phyloP scores from a whole-genome alignment of 1,140 invertebrate genomes.

The Hydropsyche tenuis region DNA sequence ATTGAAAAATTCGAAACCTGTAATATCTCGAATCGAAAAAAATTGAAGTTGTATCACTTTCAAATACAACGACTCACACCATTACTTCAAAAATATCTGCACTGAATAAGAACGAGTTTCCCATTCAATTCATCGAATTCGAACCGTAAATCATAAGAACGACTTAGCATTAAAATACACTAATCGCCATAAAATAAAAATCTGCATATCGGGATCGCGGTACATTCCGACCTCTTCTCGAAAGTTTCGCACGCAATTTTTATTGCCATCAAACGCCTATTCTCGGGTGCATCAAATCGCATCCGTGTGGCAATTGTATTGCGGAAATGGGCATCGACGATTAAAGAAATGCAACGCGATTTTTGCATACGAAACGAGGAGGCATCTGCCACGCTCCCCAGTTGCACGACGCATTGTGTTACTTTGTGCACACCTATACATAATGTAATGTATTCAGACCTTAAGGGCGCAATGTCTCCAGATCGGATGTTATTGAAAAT shows the following conservation, averaged over 20 bases:
- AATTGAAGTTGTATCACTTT: too few species aligned
- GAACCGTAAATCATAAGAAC: too few species aligned
- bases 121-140: too few species aligned
- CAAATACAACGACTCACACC: too few species aligned
- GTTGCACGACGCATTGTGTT: not conserved
- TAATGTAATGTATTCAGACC: not conserved
- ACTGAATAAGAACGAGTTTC: too few species aligned
- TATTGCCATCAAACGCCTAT: conserved; percentile 30
- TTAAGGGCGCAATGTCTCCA: conserved; percentile 14
- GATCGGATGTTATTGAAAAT: conserved; percentile 7
- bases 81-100: too few species aligned
- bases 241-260: conserved; percentile 26
- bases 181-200: not conserved
- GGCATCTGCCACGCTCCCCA: conserved; percentile 25
- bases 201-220: not conserved
- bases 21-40: too few species aligned
- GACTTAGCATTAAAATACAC: too few species aligned
- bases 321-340: not conserved
- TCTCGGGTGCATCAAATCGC: conserved; percentile 26
- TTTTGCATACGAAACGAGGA: conserved; percentile 26
- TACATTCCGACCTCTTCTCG: not conserved
- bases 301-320: conserved; percentile 4
- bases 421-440: too few species aligned
- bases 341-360: conserved; percentile 14
- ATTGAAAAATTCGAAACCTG: too few species aligned